Base-by-base conservation (phyloP, 2,113 vertebrate species). In the Arenaria interpres region DNA sequence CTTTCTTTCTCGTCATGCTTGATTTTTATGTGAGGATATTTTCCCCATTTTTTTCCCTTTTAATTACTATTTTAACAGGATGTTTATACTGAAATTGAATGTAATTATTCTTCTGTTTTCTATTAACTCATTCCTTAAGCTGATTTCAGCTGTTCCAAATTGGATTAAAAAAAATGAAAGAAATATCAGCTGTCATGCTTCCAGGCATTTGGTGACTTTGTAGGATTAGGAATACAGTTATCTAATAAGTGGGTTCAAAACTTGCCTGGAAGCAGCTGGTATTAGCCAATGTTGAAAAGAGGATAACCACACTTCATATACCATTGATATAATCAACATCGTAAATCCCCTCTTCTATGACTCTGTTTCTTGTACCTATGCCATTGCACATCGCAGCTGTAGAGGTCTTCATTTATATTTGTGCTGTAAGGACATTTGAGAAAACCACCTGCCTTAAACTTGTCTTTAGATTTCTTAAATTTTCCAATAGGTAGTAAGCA, bases 21-120 rank as follows among this genome's bases (percentile, higher is more conserved):
- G 17, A 21, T n/a, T 39, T 63, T 73, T 81, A 10, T 30, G 8
- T 64, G 35, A 23, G 19, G 14, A 10, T 19, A 48, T 66, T 46
- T 74, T 6, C 3, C 14, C 37, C 2, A 5, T 22, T 82, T 89
- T 33, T 30, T 43, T 12, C 9, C 7, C 7, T 35, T 80, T 48
- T 48, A 66, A 45, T 59, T 45, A 51, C 25, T 62, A 33, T 75
- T 89, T 90, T 80, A 87, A 51, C 10, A 67, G 25, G 30, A 83
- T 84, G 9, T 67, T 84, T 94, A 57, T 76, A 35, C 37, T 84
- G 41, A 89, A 79, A 85, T 71, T 32, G 22, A 67, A 89, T 11
- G 22, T 45, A 89, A 91, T 83, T 86, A 43, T 91, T 93, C 41
- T 85, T 12, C 37, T 89, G 53, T 86, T 88, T 95, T 88, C 69